Percentiles rank a stretch among this genome's conserved stretches.
Conservation (phyloP, 2,113 vertebrate genomes). For the Hucho hucho region DNA sequence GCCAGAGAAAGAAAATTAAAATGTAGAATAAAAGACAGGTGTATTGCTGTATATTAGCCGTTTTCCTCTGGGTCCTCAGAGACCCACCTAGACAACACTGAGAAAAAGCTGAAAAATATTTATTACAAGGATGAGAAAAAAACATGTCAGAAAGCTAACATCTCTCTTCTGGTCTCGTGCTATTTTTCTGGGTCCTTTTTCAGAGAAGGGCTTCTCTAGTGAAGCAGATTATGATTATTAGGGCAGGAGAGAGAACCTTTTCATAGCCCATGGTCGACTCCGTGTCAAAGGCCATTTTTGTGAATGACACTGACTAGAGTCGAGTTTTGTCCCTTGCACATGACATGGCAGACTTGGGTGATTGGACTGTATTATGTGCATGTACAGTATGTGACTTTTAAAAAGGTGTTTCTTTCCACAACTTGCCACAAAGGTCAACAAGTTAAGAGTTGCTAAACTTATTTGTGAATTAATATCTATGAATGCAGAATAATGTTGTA, state of each 20-base stretch:
- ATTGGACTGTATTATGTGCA: neutral
- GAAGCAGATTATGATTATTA: constrained; percentile 52
- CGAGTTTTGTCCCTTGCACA: constrained; percentile 14
- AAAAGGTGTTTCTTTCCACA: neutral
- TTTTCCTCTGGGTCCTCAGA: constrained; percentile 59
- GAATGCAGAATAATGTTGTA: neutral
- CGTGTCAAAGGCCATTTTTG: constrained; percentile 23
- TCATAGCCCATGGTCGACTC: constrained; percentile 35
- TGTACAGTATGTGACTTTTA: neutral
- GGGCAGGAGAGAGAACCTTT: constrained; percentile 40
- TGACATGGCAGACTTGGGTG: neutral
- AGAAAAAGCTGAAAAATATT: constrained; percentile 13
- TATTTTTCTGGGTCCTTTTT: constrained; percentile 25
- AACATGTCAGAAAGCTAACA: constrained; percentile 6
- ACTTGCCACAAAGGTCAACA: neutral
- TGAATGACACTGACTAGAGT: constrained; percentile 15
- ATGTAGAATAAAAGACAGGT: constrained; percentile 50
- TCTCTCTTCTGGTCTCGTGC: neutral
- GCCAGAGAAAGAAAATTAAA: constrained; percentile 25
- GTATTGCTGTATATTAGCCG: constrained; percentile 55
- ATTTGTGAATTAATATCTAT: neutral
- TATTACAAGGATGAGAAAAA: neutral
- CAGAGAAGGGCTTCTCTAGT: constrained; percentile 10
- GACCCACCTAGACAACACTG: constrained; percentile 51
- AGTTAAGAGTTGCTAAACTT: neutral